Conservation (phyloP, 2,888 invertebrate species). For the Lucinisca nassula region DNA sequence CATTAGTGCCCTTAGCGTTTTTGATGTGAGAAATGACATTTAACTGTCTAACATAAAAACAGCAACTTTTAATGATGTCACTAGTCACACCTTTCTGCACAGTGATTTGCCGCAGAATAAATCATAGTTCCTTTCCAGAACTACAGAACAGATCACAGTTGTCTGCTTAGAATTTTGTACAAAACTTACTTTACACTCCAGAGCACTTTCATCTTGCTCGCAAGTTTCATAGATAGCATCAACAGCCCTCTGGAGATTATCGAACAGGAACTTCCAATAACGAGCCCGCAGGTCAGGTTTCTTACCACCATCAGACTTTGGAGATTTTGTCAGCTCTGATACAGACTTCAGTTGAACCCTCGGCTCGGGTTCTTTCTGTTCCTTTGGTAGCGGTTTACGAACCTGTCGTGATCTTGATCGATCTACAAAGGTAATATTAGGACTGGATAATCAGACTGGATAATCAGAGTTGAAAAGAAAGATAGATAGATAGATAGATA, state of each 20-base stretch:
- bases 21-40: too few species aligned
- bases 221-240: conserved; percentile 99
- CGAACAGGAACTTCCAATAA: conserved; percentile 98
- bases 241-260: conserved; percentile 96
- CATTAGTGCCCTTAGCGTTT: too few species aligned
- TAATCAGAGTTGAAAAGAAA: too few species aligned
- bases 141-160: too few species aligned
- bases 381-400: conserved; percentile 46
- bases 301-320: conserved; percentile 81
- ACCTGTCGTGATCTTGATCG: conserved; percentile 69
- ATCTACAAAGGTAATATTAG: conserved; percentile 50
- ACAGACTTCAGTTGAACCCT: conserved; percentile 42
- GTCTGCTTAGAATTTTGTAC: too few species aligned
- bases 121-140: too few species aligned
- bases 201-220: conserved; percentile 97
- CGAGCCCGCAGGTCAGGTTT: conserved; percentile 93
- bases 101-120: too few species aligned
- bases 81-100: too few species aligned
- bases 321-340: conserved; percentile 80
- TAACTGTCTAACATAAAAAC: too few species aligned
- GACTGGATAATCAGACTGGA: too few species aligned
- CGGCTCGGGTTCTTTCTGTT: conserved; percentile 46
- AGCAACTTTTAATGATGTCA: too few species aligned
- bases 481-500: too few species aligned
- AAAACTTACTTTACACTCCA: conserved; percentile 93